phyloP scores from a whole-genome alignment of 2,797 vertebrate species.

The Nannoperca obscura region DNA sequence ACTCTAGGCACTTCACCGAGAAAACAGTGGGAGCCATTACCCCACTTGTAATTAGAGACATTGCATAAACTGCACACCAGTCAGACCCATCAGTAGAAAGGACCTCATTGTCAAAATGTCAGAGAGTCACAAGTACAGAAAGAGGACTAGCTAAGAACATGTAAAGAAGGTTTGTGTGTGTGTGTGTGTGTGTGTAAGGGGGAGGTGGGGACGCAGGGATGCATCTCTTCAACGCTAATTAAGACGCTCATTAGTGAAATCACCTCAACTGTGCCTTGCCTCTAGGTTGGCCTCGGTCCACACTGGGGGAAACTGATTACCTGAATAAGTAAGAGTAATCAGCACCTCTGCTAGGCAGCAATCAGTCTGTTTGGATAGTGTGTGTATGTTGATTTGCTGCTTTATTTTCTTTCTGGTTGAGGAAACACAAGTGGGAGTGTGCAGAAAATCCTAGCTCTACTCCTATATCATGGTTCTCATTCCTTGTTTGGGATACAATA shows the following conservation, averaged over 20 bases:
- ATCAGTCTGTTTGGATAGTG: conserved; percentile 76
- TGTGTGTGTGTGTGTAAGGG: not conserved
- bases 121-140: conserved; percentile 64
- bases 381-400: conserved; percentile 47
- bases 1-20: conserved; percentile 75
- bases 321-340: conserved; percentile 77
- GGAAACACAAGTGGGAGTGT: conserved; percentile 37
- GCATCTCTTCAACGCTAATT: conserved; percentile 71
- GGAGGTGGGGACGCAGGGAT: conserved; percentile 36
- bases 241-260: conserved; percentile 72
- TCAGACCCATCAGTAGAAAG: conserved; percentile 68
- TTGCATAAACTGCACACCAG: conserved; percentile 71
- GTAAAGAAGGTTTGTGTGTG: conserved; percentile 40
- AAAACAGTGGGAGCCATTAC: conserved; percentile 83
- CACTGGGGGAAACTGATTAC: conserved; percentile 70
- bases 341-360: conserved; percentile 72
- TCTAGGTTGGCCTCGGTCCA: conserved; percentile 70
- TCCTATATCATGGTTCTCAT: not conserved
- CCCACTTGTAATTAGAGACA: conserved; percentile 81
- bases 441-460: conserved; percentile 23
- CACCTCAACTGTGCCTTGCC: conserved; percentile 61
- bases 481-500: not conserved
- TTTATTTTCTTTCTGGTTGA: conserved; percentile 26
- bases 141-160: conserved; percentile 46
- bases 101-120: conserved; percentile 73